A percentile compares a stretch with the other conserved stretches of the same genome.
phyloP scores from a whole-genome alignment of 2,797 vertebrate genomes.

The Spondyliosoma cantharus region DNA sequence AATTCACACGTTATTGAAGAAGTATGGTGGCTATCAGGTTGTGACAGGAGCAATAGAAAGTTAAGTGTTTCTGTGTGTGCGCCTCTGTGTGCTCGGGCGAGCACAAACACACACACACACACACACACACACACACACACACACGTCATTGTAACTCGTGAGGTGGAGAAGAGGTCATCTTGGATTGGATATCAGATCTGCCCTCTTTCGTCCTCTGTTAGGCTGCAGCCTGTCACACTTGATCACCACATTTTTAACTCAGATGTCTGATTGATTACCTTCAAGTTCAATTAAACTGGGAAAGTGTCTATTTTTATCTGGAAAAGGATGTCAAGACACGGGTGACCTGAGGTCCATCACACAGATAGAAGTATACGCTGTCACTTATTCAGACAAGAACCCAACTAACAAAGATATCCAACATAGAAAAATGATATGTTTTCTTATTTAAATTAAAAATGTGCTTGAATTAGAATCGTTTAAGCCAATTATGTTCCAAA shows the following conservation, averaged over 20 bases:
- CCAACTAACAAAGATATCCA: no score
- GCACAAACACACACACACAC: slow-evolving; percentile 9
- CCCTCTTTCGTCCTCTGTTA: slow-evolving; percentile 75
- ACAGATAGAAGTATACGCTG: neutral
- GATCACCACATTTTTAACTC: slow-evolving; percentile 70
- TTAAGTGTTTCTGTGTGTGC: slow-evolving; percentile 39
- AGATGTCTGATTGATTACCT: slow-evolving; percentile 78
- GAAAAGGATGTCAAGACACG: slow-evolving; percentile 25
- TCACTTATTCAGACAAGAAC: no score
- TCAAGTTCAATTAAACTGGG: slow-evolving; percentile 72
- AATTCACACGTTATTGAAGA: slow-evolving; percentile 60
- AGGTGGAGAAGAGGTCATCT: slow-evolving; percentile 56
- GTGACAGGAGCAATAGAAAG: slow-evolving; percentile 59
- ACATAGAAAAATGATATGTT: no score
- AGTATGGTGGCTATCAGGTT: slow-evolving; percentile 54
- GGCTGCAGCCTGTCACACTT: slow-evolving; percentile 70
- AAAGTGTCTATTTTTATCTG: slow-evolving; percentile 68
- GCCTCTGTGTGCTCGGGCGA: slow-evolving; percentile 25
- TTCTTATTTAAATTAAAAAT: neutral
- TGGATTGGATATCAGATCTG: slow-evolving; percentile 74
- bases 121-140: slow-evolving; percentile 6
- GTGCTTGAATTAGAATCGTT: neutral
- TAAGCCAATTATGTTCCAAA: no score
- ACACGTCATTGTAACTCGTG: slow-evolving; percentile 37
- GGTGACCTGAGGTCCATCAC: slow-evolving; percentile 35